Evolutionary conservation across 2,888 invertebrate species (phyloP).

Genomic region (Amphipyra berbera): DNA sequence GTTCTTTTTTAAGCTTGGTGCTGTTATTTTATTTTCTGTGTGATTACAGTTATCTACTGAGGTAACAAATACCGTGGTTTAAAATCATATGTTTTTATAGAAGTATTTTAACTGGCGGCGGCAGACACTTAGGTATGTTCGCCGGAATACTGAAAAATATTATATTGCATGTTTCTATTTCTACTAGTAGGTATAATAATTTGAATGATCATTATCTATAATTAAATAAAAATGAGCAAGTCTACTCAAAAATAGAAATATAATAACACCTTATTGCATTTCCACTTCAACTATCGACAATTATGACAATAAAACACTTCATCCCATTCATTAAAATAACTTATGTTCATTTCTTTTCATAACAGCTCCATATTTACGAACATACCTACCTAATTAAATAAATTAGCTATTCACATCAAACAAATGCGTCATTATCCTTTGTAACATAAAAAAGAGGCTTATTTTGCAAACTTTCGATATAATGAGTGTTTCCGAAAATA

Average conservation of each 20-base stretch:
- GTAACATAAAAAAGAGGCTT: slow-evolving; percentile 43
- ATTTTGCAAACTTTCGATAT: slow-evolving; percentile 56
- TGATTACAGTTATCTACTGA: too few species aligned
- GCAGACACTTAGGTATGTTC: too few species aligned
- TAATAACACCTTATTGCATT: background rate
- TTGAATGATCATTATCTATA: too few species aligned
- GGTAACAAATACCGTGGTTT: too few species aligned
- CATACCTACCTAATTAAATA: slow-evolving; percentile 30
- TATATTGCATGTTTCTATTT: too few species aligned
- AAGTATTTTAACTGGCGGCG: too few species aligned
- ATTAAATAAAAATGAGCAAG: too few species aligned
- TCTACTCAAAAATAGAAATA: too few species aligned
- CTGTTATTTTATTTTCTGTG: background rate
- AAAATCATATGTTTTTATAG: too few species aligned
- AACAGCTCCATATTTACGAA: slow-evolving; percentile 7
- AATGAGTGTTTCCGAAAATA: slow-evolving; percentile 59
- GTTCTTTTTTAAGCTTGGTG: background rate
- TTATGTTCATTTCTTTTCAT: slow-evolving; percentile 4
- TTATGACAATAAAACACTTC: background rate
- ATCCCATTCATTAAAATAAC: background rate
- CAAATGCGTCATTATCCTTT: slow-evolving; percentile 41
- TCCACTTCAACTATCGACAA: background rate
- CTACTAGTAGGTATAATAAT: too few species aligned
- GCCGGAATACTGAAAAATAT: too few species aligned
- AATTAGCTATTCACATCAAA: slow-evolving; percentile 52